Evolutionary conservation across 2,888 invertebrate species (phyloP).

Genomic region (Allacma fusca): DNA sequence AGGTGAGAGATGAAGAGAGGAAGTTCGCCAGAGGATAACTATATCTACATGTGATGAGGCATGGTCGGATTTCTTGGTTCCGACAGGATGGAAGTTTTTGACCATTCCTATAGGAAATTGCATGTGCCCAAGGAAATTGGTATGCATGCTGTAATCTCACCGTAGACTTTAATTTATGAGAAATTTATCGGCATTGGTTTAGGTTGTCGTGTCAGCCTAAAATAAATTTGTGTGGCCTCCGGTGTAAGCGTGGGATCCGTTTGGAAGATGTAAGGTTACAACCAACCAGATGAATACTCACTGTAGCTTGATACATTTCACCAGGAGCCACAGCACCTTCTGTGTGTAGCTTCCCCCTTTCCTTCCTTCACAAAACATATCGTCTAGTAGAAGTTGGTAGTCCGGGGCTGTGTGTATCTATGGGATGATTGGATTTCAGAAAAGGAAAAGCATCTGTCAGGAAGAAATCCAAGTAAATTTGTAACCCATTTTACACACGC

Average conservation of each 20-base stretch:
- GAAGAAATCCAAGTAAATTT: background rate
- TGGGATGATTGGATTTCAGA: background rate
- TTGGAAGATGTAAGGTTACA: background rate
- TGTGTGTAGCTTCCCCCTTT: background rate
- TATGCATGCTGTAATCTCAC: conserved; percentile 16
- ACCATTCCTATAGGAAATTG: background rate
- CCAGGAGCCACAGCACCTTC: background rate
- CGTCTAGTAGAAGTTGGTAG: too few species aligned
- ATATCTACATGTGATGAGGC: background rate
- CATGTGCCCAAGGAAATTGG: background rate
- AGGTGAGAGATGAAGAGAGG: background rate
- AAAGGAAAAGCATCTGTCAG: background rate
- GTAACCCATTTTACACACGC: conserved; percentile 9
- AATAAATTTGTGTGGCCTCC: conserved; percentile 13
- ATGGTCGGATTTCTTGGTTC: background rate
- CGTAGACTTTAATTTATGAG: conserved; percentile 16
- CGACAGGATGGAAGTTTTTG: background rate
- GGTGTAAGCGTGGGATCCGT: background rate
- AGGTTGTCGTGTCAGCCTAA: conserved; percentile 1
- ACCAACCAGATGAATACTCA: background rate
- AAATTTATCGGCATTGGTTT: conserved; percentile 17
- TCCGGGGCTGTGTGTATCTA: background rate
- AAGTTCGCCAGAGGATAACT: background rate
- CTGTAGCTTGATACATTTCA: background rate
- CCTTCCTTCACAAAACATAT: background rate